Conservation (phyloP, 2,113 vertebrate genomes). For the Malurus elegans region DNA sequence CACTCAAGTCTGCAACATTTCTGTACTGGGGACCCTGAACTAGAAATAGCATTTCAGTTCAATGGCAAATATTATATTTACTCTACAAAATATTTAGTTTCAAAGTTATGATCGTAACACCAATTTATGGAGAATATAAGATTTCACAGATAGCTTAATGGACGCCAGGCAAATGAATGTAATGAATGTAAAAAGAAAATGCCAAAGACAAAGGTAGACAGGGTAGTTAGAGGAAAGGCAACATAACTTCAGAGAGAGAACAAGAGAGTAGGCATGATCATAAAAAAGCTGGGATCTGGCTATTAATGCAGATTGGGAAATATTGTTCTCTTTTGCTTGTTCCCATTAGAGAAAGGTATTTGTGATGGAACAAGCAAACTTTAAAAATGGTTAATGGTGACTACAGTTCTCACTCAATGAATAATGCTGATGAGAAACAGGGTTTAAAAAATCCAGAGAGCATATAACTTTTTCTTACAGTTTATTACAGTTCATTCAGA, state of each 20-base stretch:
- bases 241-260: not conserved
- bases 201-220: not conserved
- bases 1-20: not conserved
- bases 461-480: not conserved
- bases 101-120: no score
- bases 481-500: not conserved
- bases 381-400: not conserved
- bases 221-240: not conserved
- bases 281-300: not conserved
- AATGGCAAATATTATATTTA: not conserved
- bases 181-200: not conserved
- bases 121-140: not conserved
- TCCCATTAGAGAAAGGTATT: not conserved
- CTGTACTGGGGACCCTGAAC: not conserved
- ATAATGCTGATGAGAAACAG: not conserved
- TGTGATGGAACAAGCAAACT: not conserved
- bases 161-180: not conserved
- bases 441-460: not conserved
- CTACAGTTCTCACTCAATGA: not conserved
- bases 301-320: not conserved
- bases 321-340: not conserved
- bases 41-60: not conserved
- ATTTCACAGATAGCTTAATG: not conserved
- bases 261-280: not conserved
- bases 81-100: not conserved